Conservation (phyloP, 1,140 invertebrate genomes). For the Stratiolaelaps scimitus region DNA sequence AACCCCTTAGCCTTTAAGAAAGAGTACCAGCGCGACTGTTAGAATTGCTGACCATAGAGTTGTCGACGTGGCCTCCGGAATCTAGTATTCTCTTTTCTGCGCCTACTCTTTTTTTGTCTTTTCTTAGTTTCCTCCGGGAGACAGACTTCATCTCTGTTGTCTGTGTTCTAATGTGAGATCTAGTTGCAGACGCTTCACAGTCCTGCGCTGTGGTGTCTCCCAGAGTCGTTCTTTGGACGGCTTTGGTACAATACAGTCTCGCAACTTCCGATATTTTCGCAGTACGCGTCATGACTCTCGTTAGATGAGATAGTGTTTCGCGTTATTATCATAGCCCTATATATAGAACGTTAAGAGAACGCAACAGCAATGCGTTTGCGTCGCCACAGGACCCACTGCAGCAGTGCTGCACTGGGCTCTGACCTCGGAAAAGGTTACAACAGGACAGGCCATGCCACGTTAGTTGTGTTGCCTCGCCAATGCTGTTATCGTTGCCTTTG, state of each 20-base stretch:
- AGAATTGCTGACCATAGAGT: not conserved
- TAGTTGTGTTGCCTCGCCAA: not conserved
- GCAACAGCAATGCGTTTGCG: not conserved
- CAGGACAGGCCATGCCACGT: not conserved
- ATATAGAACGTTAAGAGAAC: not conserved
- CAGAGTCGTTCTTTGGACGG: too few relatives aligned
- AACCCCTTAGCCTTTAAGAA: not conserved
- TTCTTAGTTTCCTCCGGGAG: not conserved
- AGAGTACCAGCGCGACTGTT: not conserved
- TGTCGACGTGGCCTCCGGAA: not conserved
- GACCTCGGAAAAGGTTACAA: not conserved
- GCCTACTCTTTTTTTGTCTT: not conserved
- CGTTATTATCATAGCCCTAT: too few relatives aligned
- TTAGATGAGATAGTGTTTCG: too few relatives aligned
- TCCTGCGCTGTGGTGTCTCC: too few relatives aligned
- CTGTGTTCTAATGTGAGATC: not conserved
- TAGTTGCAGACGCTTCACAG: not conserved
- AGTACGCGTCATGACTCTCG: too few relatives aligned
- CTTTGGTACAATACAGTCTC: too few relatives aligned
- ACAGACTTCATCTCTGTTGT: not conserved
- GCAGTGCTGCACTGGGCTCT: not conserved
- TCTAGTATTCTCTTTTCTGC: not conserved
- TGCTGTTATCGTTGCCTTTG: not conserved
- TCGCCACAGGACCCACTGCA: not conserved
- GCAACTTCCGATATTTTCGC: too few relatives aligned